Evolutionary conservation across 92 coral and sea anemone species (phyloP).

Genomic region (Phenganax subtilis): DNA sequence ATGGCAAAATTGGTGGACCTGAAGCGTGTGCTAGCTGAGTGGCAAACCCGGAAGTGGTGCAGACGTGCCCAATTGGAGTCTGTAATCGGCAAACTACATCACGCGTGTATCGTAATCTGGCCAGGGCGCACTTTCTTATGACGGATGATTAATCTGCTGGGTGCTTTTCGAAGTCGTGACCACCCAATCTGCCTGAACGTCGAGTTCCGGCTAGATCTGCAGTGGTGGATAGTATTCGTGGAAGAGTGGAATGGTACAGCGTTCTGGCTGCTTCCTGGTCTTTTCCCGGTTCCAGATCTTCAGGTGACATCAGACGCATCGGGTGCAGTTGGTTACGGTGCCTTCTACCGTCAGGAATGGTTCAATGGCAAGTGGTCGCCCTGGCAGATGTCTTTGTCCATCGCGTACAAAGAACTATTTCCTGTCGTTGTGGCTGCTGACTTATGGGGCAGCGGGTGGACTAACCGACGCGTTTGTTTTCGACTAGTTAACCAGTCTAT

Average conservation of each 20-base stretch:
- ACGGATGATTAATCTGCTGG: neutral
- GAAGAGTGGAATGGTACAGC: conserved; percentile 18
- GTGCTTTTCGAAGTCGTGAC: neutral
- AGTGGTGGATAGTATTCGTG: neutral
- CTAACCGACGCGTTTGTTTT: neutral
- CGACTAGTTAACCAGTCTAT: conserved; percentile 6
- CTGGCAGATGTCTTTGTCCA: conserved; percentile 14
- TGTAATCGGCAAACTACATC: too few relatives aligned
- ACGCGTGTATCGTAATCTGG: neutral
- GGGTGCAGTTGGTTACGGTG: conserved; percentile 28
- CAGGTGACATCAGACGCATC: conserved; percentile 26
- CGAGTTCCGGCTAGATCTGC: neutral
- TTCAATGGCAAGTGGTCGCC: conserved; percentile 23
- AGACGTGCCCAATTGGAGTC: too few relatives aligned
- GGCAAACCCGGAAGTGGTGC: too few relatives aligned
- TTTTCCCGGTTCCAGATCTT: conserved; percentile 29
- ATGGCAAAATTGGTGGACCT: neutral
- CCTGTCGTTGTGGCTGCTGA: conserved; percentile 22
- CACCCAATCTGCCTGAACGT: neutral
- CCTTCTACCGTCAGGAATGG: conserved; percentile 16
- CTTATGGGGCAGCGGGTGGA: conserved; percentile 15
- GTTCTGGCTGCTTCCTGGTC: conserved; percentile 3
- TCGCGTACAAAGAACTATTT: conserved; percentile 36
- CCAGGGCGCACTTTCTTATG: neutral
- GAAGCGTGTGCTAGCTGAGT: conserved; percentile 1